Percentiles rank a stretch among this genome's conserved stretches.
These are phyloP conservation scores for Gallinago jamesoni DNA, from an alignment of 2,113 vertebrate species.

Conservation along the genomic window DNA sequence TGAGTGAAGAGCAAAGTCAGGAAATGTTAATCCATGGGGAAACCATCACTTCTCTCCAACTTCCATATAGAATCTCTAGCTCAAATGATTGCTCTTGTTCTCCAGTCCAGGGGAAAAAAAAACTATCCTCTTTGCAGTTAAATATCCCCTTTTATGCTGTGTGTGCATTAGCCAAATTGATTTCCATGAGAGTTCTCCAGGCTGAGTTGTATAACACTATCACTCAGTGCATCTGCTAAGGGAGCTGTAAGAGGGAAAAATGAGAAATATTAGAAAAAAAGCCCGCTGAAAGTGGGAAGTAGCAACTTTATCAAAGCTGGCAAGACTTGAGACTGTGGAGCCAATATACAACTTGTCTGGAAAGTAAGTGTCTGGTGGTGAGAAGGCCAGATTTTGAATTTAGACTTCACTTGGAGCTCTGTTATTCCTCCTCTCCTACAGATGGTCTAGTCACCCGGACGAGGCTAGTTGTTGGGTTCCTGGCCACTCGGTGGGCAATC, in stretches of 20 bases:
- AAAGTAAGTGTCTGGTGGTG: not conserved
- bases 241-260: conserved; percentile 26
- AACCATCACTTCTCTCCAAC: conserved; percentile 24
- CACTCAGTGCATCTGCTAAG: conserved; percentile 29
- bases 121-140: not conserved
- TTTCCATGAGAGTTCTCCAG: conserved; percentile 70
- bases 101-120: conserved; percentile 28
- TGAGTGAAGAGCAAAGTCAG: conserved; percentile 74
- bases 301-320: conserved; percentile 43
- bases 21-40: conserved; percentile 74
- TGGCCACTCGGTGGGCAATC: not conserved
- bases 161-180: conserved; percentile 73
- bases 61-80: conserved; percentile 27
- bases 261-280: not conserved
- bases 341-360: not conserved
- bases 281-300: not conserved
- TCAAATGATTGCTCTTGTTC: conserved; percentile 64
- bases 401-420: not conserved
- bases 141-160: conserved; percentile 50
- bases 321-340: not conserved
- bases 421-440: not conserved
- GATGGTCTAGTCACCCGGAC: not conserved
- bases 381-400: not conserved
- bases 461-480: not conserved
- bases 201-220: conserved; percentile 61